Conservation (phyloP, 2,888 invertebrate genomes). For the Gymnosoma rotundatum region DNA sequence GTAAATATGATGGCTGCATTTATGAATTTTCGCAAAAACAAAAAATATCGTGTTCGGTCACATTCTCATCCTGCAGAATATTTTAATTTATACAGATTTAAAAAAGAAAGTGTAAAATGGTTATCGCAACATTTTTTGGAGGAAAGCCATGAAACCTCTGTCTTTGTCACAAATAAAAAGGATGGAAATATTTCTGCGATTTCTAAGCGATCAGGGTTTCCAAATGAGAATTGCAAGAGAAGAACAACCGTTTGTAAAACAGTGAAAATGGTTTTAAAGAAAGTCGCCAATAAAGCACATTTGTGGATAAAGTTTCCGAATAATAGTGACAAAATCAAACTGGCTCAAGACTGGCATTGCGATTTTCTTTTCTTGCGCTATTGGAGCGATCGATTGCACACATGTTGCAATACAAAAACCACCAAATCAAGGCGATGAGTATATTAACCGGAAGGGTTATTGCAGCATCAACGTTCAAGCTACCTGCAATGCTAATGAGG, state of each 20-base stretch:
- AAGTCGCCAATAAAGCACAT: constrained; percentile 32
- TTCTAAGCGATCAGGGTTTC: constrained; percentile 31
- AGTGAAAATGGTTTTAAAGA: constrained; percentile 33
- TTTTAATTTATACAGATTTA: constrained; percentile 38
- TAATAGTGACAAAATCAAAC: constrained; percentile 10
- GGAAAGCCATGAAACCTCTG: constrained; percentile 21
- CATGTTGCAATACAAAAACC: constrained; percentile 43
- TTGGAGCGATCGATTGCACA: constrained; percentile 25
- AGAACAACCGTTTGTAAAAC: constrained; percentile 34
- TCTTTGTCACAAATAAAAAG: constrained; percentile 32
- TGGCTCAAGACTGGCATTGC: no score
- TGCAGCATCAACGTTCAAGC: constrained; percentile 41
- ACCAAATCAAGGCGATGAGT: constrained; percentile 38
- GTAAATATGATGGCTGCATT: constrained; percentile 39
- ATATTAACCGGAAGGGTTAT: constrained; percentile 44
- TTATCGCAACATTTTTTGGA: constrained; percentile 37
- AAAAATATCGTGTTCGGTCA: constrained; percentile 16
- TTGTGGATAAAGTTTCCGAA: constrained; percentile 32
- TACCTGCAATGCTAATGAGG: background rate
- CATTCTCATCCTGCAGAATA: constrained; percentile 30
- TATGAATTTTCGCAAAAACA: constrained; percentile 33
- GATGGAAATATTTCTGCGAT: no score
- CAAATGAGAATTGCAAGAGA: constrained; percentile 34
- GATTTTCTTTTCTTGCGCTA: constrained; percentile 3
- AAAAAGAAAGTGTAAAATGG: constrained; percentile 38